Conservation (phyloP, 1,140 invertebrate genomes). For the Lepidurus apus region DNA sequence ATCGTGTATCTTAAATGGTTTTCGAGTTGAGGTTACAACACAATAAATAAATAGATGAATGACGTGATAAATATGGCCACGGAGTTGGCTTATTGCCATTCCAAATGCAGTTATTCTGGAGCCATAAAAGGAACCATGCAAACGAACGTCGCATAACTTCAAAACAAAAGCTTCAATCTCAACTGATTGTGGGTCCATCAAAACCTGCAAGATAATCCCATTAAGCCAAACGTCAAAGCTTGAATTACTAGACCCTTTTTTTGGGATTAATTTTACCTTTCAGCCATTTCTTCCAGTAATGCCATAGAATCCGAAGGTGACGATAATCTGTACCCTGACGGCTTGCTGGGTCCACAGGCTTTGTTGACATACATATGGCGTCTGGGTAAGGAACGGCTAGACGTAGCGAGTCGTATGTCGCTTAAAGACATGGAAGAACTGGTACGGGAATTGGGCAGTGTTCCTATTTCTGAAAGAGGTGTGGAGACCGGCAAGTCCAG, state of each 20-base stretch:
- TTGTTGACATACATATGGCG: not conserved
- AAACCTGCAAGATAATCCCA: not conserved
- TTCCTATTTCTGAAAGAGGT: not conserved
- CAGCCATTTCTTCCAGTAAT: not conserved
- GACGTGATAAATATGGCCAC: conserved; percentile 1
- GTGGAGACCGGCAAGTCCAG: not conserved
- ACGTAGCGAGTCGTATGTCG: not conserved
- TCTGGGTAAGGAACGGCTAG: not conserved
- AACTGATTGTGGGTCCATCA: not conserved
- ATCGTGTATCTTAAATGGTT: not conserved
- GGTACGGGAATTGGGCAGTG: not conserved
- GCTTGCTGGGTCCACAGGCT: not conserved
- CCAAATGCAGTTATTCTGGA: not conserved
- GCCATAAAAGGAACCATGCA: conserved; percentile 4
- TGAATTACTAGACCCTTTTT: not conserved
- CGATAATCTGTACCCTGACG: not conserved
- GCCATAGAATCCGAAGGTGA: conserved; percentile 12
- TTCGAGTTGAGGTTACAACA: not conserved
- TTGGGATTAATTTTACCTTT: not conserved
- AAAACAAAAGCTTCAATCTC: not conserved
- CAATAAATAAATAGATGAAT: not conserved
- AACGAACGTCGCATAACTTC: not conserved
- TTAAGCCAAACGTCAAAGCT: not conserved
- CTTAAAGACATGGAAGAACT: conserved; percentile 11
- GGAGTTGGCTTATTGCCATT: conserved; percentile 6